Evolutionary conservation across 2,797 vertebrate species (phyloP).

Genomic region (Urosaurus nigricauda): DNA sequence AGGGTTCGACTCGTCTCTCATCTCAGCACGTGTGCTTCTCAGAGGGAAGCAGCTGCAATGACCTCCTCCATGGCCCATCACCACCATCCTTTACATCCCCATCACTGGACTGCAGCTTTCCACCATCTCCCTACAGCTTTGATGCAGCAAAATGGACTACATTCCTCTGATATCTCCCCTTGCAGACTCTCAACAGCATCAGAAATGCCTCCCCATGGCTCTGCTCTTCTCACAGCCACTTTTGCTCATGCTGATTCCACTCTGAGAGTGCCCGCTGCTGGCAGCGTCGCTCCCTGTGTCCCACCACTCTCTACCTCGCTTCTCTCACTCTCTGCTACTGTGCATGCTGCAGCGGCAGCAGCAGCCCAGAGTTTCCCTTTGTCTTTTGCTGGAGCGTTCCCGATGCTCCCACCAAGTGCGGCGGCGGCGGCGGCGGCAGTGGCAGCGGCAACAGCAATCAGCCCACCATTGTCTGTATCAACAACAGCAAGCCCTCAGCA

Average conservation of each 20-base stretch:
- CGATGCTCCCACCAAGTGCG: constrained; percentile 83
- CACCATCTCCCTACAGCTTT: constrained; percentile 85
- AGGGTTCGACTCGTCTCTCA: constrained; percentile 90
- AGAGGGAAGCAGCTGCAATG: constrained; percentile 87
- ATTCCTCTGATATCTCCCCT: constrained; percentile 75
- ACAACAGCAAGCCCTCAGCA: constrained; percentile 77
- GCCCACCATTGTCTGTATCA: constrained; percentile 80
- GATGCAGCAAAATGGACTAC: constrained; percentile 83
- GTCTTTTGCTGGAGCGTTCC: constrained; percentile 84
- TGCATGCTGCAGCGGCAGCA: constrained; percentile 84
- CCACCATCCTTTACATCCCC: constrained; percentile 82
- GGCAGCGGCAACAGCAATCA: constrained; percentile 80
- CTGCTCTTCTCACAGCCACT: constrained; percentile 83
- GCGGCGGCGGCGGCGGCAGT: constrained; percentile 77
- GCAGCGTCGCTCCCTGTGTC: constrained; percentile 81
- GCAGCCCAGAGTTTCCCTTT: constrained; percentile 89
- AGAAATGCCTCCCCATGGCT: constrained; percentile 77
- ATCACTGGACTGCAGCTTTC: constrained; percentile 87
- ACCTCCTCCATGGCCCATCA: constrained; percentile 83
- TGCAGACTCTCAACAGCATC: constrained; percentile 77
- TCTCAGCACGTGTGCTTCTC: constrained; percentile 89
- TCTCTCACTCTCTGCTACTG: constrained; percentile 88
- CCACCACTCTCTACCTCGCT: constrained; percentile 86
- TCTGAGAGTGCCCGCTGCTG: constrained; percentile 80
- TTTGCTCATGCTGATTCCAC: constrained; percentile 84